phyloP scores from a whole-genome alignment of 2,888 invertebrate species.

The Gymnoscelis rufifasciata region DNA sequence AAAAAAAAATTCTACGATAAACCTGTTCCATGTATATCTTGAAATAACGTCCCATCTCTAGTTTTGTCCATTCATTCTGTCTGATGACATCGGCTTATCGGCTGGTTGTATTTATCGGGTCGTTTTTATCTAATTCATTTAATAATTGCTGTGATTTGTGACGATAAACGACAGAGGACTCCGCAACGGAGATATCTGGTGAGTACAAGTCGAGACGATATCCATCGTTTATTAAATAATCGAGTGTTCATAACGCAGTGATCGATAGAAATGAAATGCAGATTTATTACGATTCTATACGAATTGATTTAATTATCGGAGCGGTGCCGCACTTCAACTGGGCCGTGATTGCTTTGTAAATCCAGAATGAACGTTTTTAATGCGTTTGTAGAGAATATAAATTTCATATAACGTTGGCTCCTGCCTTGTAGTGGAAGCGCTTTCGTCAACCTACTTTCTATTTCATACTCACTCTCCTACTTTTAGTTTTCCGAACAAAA shows the following conservation, averaged over 20 bases:
- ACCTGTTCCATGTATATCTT: no score
- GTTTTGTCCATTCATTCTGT: constrained; percentile 30
- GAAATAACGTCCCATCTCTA: no score
- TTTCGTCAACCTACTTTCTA: constrained; percentile 30
- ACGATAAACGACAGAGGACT: constrained; percentile 30
- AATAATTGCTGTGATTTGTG: constrained; percentile 45
- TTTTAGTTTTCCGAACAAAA: neutral
- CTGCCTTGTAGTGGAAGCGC: no score
- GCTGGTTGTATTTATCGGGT: constrained; percentile 34
- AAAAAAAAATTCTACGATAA: no score
- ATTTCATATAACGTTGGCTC: constrained; percentile 8
- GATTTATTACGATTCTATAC: constrained; percentile 38
- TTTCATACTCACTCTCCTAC: no score
- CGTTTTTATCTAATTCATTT: constrained; percentile 38
- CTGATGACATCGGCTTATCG: constrained; percentile 39
- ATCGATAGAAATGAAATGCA: constrained; percentile 20
- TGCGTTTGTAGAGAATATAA: neutral
- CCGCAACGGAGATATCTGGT: constrained; percentile 43
- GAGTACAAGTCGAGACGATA: constrained; percentile 35
- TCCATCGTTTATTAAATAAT: constrained; percentile 21
- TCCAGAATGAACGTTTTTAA: constrained; percentile 14
- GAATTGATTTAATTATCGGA: constrained; percentile 27
- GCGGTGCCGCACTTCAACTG: constrained; percentile 28
- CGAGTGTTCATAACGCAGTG: constrained; percentile 18
- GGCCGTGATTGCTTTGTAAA: constrained; percentile 26